phyloP scores from a whole-genome alignment of 2,888 invertebrate species.

The Tetranychus truncatus region DNA sequence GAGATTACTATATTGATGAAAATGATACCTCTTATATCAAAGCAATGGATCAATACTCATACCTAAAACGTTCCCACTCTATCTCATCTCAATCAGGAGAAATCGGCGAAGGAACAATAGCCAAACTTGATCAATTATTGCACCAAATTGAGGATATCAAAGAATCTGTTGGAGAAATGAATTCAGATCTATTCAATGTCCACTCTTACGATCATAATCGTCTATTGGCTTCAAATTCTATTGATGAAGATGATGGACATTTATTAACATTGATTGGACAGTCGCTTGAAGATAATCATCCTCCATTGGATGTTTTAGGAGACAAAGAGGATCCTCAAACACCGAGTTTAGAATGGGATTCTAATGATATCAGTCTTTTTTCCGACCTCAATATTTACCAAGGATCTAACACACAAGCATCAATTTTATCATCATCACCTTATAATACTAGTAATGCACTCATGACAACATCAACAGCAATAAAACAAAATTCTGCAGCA shows the following conservation, averaged over 20 bases:
- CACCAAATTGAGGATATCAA: conserved; percentile 19
- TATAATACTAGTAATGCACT: neutral
- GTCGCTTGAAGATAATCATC: neutral
- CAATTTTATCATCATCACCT: neutral
- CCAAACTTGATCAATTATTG: conserved; percentile 17
- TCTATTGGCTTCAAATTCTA: neutral
- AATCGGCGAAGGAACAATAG: conserved; percentile 14
- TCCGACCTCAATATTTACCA: neutral
- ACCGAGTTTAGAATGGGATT: conserved; percentile 19
- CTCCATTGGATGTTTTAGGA: neutral
- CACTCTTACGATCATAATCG: neutral
- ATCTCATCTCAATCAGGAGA: neutral
- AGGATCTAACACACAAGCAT: neutral
- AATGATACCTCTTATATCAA: neutral
- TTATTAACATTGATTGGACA: neutral
- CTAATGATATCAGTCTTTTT: conserved; percentile 13
- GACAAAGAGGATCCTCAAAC: conserved; percentile 9
- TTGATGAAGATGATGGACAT: neutral
- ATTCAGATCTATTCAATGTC: conserved; percentile 14
- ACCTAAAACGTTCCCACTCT: neutral
- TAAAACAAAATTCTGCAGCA: neutral
- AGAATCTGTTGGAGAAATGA: conserved; percentile 16
- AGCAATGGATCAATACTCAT: neutral
- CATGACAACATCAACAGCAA: neutral
- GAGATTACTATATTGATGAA: neutral